Percentiles rank a stretch among this genome's conserved stretches.
Conservation (phyloP, 2,113 vertebrate genomes). For the Aix galericulata region DNA sequence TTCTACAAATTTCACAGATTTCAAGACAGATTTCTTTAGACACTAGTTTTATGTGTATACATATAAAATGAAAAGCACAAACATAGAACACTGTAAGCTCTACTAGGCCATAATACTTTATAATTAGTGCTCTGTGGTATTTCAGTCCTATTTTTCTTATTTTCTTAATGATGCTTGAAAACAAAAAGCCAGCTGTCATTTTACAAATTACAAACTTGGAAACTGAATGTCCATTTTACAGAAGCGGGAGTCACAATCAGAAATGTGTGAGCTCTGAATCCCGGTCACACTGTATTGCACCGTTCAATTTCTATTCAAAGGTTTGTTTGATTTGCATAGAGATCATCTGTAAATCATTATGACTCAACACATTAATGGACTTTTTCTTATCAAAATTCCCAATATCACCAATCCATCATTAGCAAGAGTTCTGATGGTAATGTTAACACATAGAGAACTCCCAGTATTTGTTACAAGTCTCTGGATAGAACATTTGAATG, state of each 20-base stretch:
- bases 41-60: not conserved
- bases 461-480: not conserved
- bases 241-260: not conserved
- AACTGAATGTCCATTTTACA: not conserved
- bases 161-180: constrained; percentile 7
- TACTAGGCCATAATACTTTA: not conserved
- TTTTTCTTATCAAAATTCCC: not conserved
- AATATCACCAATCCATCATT: not conserved
- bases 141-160: not conserved
- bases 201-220: not conserved
- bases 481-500: not conserved
- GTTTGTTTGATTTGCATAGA: not conserved
- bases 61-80: not conserved
- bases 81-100: not conserved
- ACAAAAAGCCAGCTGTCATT: not conserved
- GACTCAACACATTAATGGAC: not conserved
- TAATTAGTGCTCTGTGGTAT: not conserved
- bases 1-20: not conserved
- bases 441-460: not conserved
- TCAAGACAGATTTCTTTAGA: constrained; percentile 5
- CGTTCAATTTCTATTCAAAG: not conserved
- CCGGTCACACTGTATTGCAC: not conserved
- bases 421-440: not conserved
- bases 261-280: not conserved
- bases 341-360: not conserved